Evolutionary conservation across 1,140 invertebrate genomes (phyloP), one percentile per base, ranked within the genome.

Genomic region (Drosophila novamexicana): DNA sequence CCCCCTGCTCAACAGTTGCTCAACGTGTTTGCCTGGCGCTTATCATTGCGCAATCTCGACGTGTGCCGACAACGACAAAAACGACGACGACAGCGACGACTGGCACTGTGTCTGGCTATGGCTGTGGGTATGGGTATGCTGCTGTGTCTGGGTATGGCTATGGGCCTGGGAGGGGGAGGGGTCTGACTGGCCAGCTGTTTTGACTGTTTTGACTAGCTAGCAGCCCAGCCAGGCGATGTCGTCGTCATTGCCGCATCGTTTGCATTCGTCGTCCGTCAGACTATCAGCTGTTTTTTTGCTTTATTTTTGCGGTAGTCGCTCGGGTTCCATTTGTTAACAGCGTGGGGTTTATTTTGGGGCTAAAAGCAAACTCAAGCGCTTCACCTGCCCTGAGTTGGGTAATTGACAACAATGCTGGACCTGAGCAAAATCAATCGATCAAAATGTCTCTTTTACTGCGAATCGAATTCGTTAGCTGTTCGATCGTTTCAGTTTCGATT

Each of bases 1-100:
- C 34, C 22, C 22, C 22, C 18, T 18, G 18, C 18, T 3, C 22
- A 9, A 77, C 67, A 56, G 42, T 73, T 57, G 61, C 14, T 40
- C 61, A 62, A 67, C 75, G 45, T 65, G 75, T 80, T 66, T 75
- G 57, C 53, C 44, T 34, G 52, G 39, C 47, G 44, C 52, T 70
- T 70, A 70, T 73, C 70, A 58, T 47, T 59, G 40, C 40, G 49
- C 16, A 67, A 59, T 53, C 37, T 50, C 45, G 68, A 36, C 53
- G 53, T 47, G 68, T 42, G 67, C 68, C 52, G 45, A 42, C 68
- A 4, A 14, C 7, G n/a, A 29, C 22, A 29, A 29, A 29, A 29
- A 29, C 52, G 45, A 42, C 68, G 3, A 22, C 7, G n/a, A 32
- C 16, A 10, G 5, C 18, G 36, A 22, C 2, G 16, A 22, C 12